Percentiles rank a stretch among this genome's conserved stretches.
Evolutionary conservation across 2,113 vertebrate genomes (phyloP).

Genomic region (Bos taurus): DNA sequence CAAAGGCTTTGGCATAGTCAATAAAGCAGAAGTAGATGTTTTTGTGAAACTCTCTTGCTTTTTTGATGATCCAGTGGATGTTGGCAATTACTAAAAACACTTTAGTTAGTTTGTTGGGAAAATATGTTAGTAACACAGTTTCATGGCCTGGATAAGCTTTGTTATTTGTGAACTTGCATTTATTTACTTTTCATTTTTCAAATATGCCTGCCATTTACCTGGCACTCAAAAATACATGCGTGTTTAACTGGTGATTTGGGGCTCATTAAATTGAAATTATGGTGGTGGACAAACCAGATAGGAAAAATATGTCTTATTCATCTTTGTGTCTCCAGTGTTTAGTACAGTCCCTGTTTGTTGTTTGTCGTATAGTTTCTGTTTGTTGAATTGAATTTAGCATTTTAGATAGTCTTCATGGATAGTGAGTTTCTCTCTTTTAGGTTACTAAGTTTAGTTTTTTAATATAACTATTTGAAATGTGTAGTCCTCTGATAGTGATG

Average conservation of each 20-base stretch:
- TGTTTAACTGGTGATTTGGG: neutral
- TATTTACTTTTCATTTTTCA: neutral
- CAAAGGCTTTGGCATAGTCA: neutral
- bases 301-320: neutral
- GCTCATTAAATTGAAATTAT: neutral
- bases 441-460: conserved; percentile 59
- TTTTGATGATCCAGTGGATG: neutral
- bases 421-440: conserved; percentile 53
- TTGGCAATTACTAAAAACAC: neutral
- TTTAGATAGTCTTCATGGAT: conserved; percentile 40
- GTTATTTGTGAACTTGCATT: neutral
- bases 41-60: neutral
- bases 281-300: neutral
- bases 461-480: conserved; percentile 60
- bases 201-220: neutral
- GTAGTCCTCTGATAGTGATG: conserved; percentile 48
- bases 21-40: neutral
- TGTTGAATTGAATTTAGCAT: neutral
- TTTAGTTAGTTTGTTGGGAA: neutral
- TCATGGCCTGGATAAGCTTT: neutral
- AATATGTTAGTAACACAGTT: neutral
- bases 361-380: neutral
- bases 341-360: neutral
- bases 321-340: neutral
- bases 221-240: neutral